These are phyloP conservation scores for Eilema griseolum DNA, from an alignment of 2,888 invertebrate species.

Conservation along the genomic window DNA sequence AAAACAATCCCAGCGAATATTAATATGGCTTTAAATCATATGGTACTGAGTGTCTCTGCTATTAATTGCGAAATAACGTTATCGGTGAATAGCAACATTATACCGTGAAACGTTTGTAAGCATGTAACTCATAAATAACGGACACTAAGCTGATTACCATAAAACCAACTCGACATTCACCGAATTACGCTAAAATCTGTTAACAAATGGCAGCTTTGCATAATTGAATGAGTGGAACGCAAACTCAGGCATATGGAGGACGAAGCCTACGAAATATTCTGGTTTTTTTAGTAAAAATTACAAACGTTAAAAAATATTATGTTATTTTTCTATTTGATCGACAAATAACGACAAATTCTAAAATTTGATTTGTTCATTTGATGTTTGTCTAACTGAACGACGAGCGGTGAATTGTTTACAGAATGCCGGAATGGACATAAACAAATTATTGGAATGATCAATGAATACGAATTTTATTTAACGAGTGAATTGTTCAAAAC, in stretches of 20 bases:
- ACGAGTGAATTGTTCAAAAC: constrained; percentile 8
- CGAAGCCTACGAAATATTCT: constrained; percentile 47
- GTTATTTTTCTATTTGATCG: constrained; percentile 39
- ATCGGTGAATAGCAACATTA: constrained; percentile 72
- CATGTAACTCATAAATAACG: constrained; percentile 81
- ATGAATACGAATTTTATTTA: constrained; percentile 16
- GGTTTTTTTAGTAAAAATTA: constrained; percentile 50
- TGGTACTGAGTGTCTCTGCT: constrained; percentile 76
- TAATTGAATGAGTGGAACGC: constrained; percentile 79
- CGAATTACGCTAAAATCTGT: constrained; percentile 84
- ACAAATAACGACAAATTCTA: constrained; percentile 41
- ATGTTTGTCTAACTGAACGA: constrained; percentile 44
- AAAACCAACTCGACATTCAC: constrained; percentile 79
- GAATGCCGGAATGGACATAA: constrained; percentile 17
- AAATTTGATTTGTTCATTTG: constrained; percentile 39
- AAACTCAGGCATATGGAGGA: constrained; percentile 73
- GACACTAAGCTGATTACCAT: constrained; percentile 84
- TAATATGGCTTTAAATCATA: constrained; percentile 77
- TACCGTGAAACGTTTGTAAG: constrained; percentile 74
- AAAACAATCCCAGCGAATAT: constrained; percentile 69
- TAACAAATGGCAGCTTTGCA: constrained; percentile 85
- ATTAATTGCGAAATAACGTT: constrained; percentile 82
- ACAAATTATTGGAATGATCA: constrained; percentile 25
- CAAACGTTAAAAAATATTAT: constrained; percentile 39
- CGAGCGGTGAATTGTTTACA: constrained; percentile 22